Conservation (phyloP, 2,113 vertebrate species). For the Pogonocichla stellata region DNA sequence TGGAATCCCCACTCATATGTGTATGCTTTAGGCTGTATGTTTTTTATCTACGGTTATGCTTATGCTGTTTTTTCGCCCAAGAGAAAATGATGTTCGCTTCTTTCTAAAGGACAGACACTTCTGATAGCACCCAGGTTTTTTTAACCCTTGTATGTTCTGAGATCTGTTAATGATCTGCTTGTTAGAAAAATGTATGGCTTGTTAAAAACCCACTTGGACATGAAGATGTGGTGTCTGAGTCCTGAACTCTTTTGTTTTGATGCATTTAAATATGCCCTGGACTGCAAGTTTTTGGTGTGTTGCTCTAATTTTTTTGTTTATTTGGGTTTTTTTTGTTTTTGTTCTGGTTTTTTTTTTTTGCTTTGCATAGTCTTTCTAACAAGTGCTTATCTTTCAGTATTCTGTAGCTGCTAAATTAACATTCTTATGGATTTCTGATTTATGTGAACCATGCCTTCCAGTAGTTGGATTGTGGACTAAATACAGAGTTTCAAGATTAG, state of each 20-base stretch:
- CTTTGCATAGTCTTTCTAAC: not conserved
- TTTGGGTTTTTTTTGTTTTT: too few species aligned
- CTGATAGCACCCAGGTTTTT: not conserved
- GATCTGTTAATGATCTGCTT: not conserved
- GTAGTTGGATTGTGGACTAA: not conserved
- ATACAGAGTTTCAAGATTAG: not conserved
- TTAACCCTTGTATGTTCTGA: not conserved
- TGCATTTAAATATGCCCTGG: not conserved
- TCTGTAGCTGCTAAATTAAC: not conserved
- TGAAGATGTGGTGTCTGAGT: not conserved
- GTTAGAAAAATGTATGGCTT: not conserved
- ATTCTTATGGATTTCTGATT: not conserved
- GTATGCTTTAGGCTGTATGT: not conserved
- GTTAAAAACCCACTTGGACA: not conserved
- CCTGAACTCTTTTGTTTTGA: not conserved
- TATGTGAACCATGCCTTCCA: not conserved
- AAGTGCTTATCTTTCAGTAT: not conserved
- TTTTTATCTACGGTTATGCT: not conserved
- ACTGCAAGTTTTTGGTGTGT: not conserved
- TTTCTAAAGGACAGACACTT: not conserved
- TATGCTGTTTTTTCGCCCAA: not conserved
- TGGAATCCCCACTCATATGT: not conserved
- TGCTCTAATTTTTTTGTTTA: not conserved
- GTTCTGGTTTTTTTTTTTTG: not conserved
- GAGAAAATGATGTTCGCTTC: not conserved